Evolutionary conservation across 1,140 invertebrate genomes (phyloP), one percentile per base, ranked within the genome.

Genomic region (Piezodorus guildinii): DNA sequence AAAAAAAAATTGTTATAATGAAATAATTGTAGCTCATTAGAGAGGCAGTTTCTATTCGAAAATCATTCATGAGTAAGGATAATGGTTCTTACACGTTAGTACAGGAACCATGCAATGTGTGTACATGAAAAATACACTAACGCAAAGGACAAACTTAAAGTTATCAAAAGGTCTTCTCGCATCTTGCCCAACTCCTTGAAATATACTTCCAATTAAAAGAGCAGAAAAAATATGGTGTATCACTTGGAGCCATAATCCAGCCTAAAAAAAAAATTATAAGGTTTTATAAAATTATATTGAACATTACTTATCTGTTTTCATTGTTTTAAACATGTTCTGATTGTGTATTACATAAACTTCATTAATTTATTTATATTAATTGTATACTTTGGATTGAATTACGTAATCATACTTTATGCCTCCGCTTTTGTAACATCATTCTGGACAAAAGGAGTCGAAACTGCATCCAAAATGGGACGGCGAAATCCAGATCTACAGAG

Each of bases 101-200:
- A 82, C 75, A 51, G 80, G 80, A 17, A 77, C 74, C 80, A 83
- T 82, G 14, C 79, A 74, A 65, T 83, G 78, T 0, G 81, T 83
- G 67, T 82, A 83, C 76, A 83, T 79, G 67, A 81, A 82, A 71
- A 83, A 83, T 0, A 83, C 80, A 2, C 79, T 67, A 12, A 77
- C 73, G 65, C 77, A 77, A 3, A 83, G 69, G 65, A 77, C 78
- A 70, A 80, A 82, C 66, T 82, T 83, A 71, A 82, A 80, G 67
- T 81, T 81, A 21, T 78, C 74, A 10, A 81, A 75, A 1, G 79
- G 77, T 17, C 72, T 66, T 21, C 67, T 73, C 0, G 75, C 81
- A 64, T 82, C 75, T 61, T 79, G 77, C 21, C 82, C 82, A 8
- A 80, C 75, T 9, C 74, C 69, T 63, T 74, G 77, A 71, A 81